Evolutionary conservation across 2,797 vertebrate species (phyloP).

Genomic region (Mus minutoides): DNA sequence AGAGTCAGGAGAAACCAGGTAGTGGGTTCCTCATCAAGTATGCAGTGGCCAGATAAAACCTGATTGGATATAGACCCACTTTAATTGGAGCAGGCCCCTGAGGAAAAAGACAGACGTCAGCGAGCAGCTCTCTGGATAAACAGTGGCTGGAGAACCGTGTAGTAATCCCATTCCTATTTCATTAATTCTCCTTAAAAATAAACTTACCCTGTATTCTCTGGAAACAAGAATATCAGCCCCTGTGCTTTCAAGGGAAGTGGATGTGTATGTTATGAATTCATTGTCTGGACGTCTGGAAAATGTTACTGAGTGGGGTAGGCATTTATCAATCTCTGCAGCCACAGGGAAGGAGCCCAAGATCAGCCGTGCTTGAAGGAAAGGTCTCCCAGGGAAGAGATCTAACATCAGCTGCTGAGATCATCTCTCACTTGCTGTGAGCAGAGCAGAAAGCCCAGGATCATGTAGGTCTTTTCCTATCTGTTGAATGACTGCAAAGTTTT

Average conservation of each 20-base stretch:
- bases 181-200: conserved; percentile 72
- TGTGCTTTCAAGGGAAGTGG: conserved; percentile 57
- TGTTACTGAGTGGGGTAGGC: conserved; percentile 41
- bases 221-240: conserved; percentile 64
- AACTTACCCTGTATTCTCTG: conserved; percentile 66
- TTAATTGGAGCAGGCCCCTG: conserved; percentile 69
- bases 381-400: neutral
- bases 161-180: conserved; percentile 51
- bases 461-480: neutral
- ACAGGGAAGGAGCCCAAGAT: neutral
- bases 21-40: conserved; percentile 36
- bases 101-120: conserved; percentile 62
- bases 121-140: conserved; percentile 47
- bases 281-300: conserved; percentile 72
- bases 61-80: conserved; percentile 14
- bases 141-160: conserved; percentile 50
- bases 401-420: neutral
- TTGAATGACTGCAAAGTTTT: neutral
- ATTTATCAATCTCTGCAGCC: conserved; percentile 61
- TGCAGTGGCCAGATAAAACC: conserved; percentile 58
- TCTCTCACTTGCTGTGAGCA: neutral
- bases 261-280: conserved; percentile 73
- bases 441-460: neutral
- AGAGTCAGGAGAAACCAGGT: neutral
- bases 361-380: neutral